phyloP scores from a whole-genome alignment of 2,888 invertebrate species.

The Rotaria sp. region DNA sequence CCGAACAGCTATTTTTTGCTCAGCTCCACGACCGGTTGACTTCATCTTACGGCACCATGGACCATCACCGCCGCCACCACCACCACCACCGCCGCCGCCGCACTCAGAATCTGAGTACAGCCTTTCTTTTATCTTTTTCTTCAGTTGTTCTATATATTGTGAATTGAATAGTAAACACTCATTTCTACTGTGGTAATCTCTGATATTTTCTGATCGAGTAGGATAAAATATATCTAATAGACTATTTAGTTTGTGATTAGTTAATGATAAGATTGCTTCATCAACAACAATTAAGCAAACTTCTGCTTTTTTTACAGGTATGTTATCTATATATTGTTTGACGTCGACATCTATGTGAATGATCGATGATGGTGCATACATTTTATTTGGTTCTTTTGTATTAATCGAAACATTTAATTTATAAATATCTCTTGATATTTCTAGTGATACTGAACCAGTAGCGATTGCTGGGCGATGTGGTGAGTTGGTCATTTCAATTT shows the following conservation, averaged over 20 bases:
- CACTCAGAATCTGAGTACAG: not conserved
- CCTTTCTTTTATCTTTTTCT: not conserved
- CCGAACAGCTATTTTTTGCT: not conserved
- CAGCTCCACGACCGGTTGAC: not conserved
- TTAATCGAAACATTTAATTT: not conserved
- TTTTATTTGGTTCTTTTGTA: not conserved
- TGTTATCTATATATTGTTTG: not conserved
- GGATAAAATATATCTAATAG: not conserved
- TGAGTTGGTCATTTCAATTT: not conserved
- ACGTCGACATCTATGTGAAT: not conserved
- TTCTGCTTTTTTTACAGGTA: not conserved
- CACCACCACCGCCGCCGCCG: not conserved
- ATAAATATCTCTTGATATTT: not conserved
- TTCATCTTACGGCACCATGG: too few species aligned
- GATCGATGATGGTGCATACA: not conserved
- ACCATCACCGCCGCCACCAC: not conserved
- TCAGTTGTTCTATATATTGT: not conserved
- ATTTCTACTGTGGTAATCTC: not conserved
- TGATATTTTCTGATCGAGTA: not conserved
- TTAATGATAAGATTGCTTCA: not conserved
- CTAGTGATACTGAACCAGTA: not conserved
- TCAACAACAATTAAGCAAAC: conserved; percentile 2
- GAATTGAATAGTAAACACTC: not conserved
- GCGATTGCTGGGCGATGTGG: not conserved
- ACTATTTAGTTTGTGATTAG: not conserved